These are phyloP conservation scores for Cavia aperea DNA, from an alignment of 2,113 vertebrate genomes.

Conservation along the genomic window DNA sequence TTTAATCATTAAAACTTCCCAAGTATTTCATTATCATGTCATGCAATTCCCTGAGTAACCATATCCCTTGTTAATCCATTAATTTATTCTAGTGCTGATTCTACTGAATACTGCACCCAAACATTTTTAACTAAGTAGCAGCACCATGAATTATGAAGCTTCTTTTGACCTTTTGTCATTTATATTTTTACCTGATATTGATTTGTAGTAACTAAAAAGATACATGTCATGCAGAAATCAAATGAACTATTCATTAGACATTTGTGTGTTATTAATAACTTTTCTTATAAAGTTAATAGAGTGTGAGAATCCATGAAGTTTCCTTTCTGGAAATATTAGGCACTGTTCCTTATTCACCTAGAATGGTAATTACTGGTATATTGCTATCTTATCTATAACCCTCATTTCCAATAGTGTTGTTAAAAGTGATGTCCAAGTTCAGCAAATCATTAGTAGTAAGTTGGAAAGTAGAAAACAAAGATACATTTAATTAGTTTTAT, in stretches of 20 bases:
- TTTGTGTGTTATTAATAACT: background rate
- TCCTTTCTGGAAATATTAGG: background rate
- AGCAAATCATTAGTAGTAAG: background rate
- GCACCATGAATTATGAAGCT: background rate
- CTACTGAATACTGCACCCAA: slow-evolving; percentile 7
- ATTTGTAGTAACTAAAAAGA: background rate
- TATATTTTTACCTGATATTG: background rate
- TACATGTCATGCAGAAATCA: background rate
- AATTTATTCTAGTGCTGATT: slow-evolving; percentile 52
- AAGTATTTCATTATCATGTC: slow-evolving; percentile 58
- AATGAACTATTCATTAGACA: background rate
- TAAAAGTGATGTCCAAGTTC: accelerated
- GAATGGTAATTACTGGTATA: background rate
- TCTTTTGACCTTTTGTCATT: slow-evolving; percentile 29
- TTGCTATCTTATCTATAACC: accelerated
- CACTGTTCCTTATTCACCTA: background rate
- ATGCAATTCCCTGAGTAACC: slow-evolving; percentile 45
- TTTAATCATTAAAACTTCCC: slow-evolving; percentile 62
- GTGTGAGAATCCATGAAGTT: accelerated
- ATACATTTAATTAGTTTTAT: background rate
- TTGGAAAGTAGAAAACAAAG: background rate
- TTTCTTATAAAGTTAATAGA: background rate
- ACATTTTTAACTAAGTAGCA: slow-evolving; percentile 6
- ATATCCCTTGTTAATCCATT: slow-evolving; percentile 48
- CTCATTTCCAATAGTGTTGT: background rate